Base-by-base conservation (phyloP, 2,113 vertebrate genomes). In the Thymallus thymallus region DNA sequence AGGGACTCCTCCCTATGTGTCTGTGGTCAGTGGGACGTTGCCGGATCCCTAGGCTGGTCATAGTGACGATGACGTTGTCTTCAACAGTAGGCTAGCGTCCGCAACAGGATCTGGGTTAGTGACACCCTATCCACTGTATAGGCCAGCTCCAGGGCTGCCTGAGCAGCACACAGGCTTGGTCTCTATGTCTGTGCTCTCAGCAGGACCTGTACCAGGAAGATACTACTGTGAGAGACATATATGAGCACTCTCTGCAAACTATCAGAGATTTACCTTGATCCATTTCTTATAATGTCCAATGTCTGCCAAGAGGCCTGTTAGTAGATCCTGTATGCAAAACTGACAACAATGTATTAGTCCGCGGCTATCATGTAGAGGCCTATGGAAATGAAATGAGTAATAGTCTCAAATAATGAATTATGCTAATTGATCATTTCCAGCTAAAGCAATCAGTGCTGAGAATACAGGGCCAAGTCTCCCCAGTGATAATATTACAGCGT, bases 101-200 rank as follows among this genome's bases (percentile, higher is more conserved):
- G 87, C 84, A 89, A 88, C 71, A 81, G 73, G 80, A 80, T 83
- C 80, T 51, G 46, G 26, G 56, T 79, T 69, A 76, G 70, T 82
- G 88, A 91, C 83, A 91, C 69, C 68, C 73, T 83, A 88, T 88
- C 82, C 84, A 75, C 35, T 41, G 35, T 10, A 7, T 41, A n/a
- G 63, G 67, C 76, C 62, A 24, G 10, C 26, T 32, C 45, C 55
- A 20, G 26, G 26, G 26, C 26, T 26, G 26, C 26, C 5, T 41
- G 35, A 65, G 22, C 71, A 68, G 10, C 26, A 56, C 71, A 68
- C 73, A 66, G 84, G 75, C 75, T 45, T 51, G 4, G 4, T 18
- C 12, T 62, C 22, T 24, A n/a, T 72, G 29, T 45, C 23, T 24
- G 48, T 29, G 26, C 5, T 69, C 41, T 69, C 45, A 65, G 14